Evolutionary conservation across 2,797 vertebrate species (phyloP).

Genomic region (Enteromius fasciolatus): DNA sequence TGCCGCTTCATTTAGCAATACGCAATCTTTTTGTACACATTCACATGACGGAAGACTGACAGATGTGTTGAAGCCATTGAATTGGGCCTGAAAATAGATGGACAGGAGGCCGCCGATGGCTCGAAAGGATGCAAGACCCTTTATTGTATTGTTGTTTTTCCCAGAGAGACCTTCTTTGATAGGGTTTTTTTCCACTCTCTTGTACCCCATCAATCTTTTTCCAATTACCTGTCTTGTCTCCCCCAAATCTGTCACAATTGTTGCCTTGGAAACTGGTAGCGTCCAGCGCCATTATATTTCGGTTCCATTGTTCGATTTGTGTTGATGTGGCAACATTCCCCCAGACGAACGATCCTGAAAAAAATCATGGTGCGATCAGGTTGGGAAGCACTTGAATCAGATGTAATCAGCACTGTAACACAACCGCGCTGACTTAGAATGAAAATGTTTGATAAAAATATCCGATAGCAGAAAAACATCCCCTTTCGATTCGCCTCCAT

Average conservation of each 20-base stretch:
- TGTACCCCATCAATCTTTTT: slow-evolving; percentile 82
- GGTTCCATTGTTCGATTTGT: slow-evolving; percentile 77
- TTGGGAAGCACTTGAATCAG: slow-evolving; percentile 40
- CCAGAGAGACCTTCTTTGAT: slow-evolving; percentile 76
- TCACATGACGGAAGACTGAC: slow-evolving; percentile 30
- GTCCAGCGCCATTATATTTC: slow-evolving; percentile 75
- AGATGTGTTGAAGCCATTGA: slow-evolving; percentile 46
- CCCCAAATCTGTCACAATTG: slow-evolving; percentile 84
- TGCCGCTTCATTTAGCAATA: neutral
- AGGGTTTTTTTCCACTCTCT: slow-evolving; percentile 66
- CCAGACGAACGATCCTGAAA: slow-evolving; percentile 40
- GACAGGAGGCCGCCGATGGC: slow-evolving; percentile 72
- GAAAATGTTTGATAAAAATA: slow-evolving; percentile 8
- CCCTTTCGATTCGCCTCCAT: neutral
- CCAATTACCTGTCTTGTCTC: slow-evolving; percentile 85
- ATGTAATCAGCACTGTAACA: slow-evolving; percentile 37
- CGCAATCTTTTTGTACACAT: slow-evolving; percentile 32
- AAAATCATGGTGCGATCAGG: slow-evolving; percentile 23
- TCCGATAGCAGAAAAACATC: slow-evolving; percentile 9
- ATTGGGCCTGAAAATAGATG: slow-evolving; percentile 52
- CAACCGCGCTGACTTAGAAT: neutral
- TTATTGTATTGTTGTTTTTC: slow-evolving; percentile 80
- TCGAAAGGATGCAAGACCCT: slow-evolving; percentile 71
- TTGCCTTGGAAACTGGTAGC: slow-evolving; percentile 82
- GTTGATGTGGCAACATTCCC: slow-evolving; percentile 70